phyloP scores from a whole-genome alignment of 2,113 vertebrate species.

The Podiceps cristatus region DNA sequence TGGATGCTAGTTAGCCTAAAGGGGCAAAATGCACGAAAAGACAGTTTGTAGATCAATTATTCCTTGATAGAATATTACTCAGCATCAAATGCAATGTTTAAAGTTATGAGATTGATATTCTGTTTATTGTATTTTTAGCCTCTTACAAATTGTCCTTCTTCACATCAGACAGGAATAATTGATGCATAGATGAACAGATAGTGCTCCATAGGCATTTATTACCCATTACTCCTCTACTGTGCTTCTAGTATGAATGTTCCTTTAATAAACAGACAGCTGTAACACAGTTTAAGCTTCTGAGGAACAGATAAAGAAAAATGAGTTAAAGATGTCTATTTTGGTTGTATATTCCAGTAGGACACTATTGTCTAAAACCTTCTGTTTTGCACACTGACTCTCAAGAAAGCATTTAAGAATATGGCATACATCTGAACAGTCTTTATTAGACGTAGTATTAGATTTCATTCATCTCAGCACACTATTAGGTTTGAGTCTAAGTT shows the following conservation, averaged over 20 bases:
- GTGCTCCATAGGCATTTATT: neutral
- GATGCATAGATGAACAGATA: neutral
- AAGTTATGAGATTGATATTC: neutral
- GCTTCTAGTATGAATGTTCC: neutral
- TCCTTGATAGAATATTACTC: neutral
- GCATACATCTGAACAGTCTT: neutral
- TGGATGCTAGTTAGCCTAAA: neutral
- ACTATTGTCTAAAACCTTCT: neutral
- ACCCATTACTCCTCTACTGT: neutral
- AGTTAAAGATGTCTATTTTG: neutral
- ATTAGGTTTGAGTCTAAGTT: neutral
- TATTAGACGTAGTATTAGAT: neutral
- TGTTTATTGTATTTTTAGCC: neutral
- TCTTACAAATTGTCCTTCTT: neutral
- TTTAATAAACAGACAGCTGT: neutral
- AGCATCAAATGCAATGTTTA: neutral
- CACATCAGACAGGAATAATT: neutral
- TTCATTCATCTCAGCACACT: neutral
- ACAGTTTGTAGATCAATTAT: neutral
- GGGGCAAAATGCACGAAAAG: neutral
- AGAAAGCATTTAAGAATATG: neutral
- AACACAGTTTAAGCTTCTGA: neutral
- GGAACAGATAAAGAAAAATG: neutral
- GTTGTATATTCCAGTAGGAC: neutral
- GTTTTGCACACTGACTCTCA: neutral